Percentiles rank a stretch among this genome's conserved stretches.
These are phyloP conservation scores for Drosophila barbarae DNA, from an alignment of 2,888 invertebrate species.

Conservation along the genomic window DNA sequence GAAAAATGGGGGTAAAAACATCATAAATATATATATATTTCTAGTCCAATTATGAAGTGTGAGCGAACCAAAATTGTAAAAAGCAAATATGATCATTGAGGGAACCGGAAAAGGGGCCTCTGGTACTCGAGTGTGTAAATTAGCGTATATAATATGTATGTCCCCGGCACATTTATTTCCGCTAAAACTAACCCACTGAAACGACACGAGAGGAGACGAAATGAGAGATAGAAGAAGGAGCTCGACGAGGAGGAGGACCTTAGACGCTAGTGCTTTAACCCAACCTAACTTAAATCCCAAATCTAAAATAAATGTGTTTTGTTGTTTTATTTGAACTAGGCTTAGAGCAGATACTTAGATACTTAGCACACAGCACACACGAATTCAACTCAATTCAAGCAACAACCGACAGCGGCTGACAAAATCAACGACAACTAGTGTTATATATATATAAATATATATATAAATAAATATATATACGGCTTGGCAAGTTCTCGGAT, in stretches of 20 bases:
- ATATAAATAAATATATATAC: neutral
- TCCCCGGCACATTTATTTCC: conserved; percentile 30
- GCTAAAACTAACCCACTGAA: conserved; percentile 2
- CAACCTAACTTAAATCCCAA: conserved; percentile 37
- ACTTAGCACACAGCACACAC: conserved; percentile 37
- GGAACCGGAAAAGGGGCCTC: neutral
- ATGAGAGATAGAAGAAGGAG: neutral
- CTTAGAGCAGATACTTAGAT: conserved; percentile 46
- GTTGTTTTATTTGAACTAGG: conserved; percentile 57
- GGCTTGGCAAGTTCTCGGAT: conserved; percentile 22
- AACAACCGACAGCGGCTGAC: neutral
- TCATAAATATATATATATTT: conserved; percentile 61
- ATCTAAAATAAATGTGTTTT: conserved; percentile 53
- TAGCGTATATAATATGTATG: conserved; percentile 13
- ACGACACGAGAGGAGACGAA: neutral
- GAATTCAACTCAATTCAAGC: conserved; percentile 3
- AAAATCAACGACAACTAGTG: conserved; percentile 13
- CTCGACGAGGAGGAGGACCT: conserved; percentile 14
- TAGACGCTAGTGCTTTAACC: conserved; percentile 45
- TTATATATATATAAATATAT: neutral
- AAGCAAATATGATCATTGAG: conserved; percentile 27
- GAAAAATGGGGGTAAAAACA: conserved; percentile 15
- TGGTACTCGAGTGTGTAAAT: conserved; percentile 36
- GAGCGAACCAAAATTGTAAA: conserved; percentile 56
- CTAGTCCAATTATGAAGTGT: conserved; percentile 66